A percentile compares a stretch with the other conserved stretches of the same genome.
phyloP scores from a whole-genome alignment of 2,888 invertebrate species.

The Rugalucina vietnamica region DNA sequence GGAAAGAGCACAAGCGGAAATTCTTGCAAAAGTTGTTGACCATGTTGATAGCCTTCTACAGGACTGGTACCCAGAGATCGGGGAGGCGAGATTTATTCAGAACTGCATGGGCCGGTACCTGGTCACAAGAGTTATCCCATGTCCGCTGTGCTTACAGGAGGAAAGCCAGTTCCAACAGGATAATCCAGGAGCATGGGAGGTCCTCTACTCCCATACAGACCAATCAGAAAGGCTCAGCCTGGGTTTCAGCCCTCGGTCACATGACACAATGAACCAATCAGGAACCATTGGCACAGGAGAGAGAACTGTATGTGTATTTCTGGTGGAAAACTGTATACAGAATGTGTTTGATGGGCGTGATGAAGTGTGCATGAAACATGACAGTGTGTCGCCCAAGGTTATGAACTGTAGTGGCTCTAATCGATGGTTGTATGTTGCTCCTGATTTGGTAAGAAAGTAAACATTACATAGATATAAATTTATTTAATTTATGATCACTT shows the following conservation, averaged over 20 bases:
- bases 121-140: conserved; percentile 96
- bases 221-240: not conserved
- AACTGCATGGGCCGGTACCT: conserved; percentile 98
- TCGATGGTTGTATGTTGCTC: conserved; percentile 91
- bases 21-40: conserved; percentile 92
- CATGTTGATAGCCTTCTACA: conserved; percentile 98
- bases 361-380: conserved; percentile 92
- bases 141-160: conserved; percentile 91
- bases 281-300: not conserved
- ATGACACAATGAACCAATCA: not conserved
- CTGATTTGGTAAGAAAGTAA: conserved; percentile 95
- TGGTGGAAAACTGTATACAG: conserved; percentile 98
- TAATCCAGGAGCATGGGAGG: conserved; percentile 40
- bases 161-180: conserved; percentile 55
- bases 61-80: conserved; percentile 99
- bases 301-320: conserved; percentile 67
- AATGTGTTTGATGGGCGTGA: conserved; percentile 91
- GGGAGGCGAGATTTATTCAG: conserved; percentile 96
- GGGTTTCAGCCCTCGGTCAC: not conserved
- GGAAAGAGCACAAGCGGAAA: conserved; percentile 72
- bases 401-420: conserved; percentile 73
- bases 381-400: conserved; percentile 86
- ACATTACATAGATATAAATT: too few relatives aligned
- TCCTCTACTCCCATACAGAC: not conserved
- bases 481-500: too few relatives aligned